Conservation (phyloP, 1,140 invertebrate genomes). For the Galleria mellonella region DNA sequence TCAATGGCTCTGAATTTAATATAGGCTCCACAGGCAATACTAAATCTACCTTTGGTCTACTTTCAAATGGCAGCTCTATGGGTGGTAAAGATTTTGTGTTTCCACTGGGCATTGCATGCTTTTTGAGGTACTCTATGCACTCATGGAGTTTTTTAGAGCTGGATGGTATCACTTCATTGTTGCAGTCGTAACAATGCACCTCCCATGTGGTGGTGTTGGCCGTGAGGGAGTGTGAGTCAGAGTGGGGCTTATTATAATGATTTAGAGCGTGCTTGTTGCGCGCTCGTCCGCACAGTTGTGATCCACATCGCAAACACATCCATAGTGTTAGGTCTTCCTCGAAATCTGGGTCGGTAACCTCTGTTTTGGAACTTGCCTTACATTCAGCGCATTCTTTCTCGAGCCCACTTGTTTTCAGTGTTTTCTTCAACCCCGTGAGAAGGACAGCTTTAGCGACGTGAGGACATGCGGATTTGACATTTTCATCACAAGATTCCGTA, state of each 20-base stretch:
- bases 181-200: slow-evolving; percentile 85
- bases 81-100: slow-evolving; percentile 42
- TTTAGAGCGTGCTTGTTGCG: slow-evolving; percentile 83
- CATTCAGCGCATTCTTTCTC: slow-evolving; percentile 78
- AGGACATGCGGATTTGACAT: slow-evolving; percentile 74
- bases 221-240: slow-evolving; percentile 83
- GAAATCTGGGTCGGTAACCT: slow-evolving; percentile 67
- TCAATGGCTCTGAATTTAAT: slow-evolving; percentile 11
- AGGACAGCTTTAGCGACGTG: slow-evolving; percentile 83
- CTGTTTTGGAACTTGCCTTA: slow-evolving; percentile 54
- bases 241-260: slow-evolving; percentile 85
- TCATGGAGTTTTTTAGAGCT: slow-evolving; percentile 79
- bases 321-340: slow-evolving; percentile 78
- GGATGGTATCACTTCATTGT: slow-evolving; percentile 75
- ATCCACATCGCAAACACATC: slow-evolving; percentile 84
- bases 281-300: slow-evolving; percentile 83
- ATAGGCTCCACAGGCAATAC: slow-evolving; percentile 41
- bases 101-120: slow-evolving; percentile 45
- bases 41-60: slow-evolving; percentile 32
- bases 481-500: slow-evolving; percentile 79
- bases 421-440: slow-evolving; percentile 77
- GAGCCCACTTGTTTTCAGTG: slow-evolving; percentile 75
- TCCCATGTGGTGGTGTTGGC: slow-evolving; percentile 83
- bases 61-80: slow-evolving; percentile 43
- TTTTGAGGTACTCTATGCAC: slow-evolving; percentile 78